Evolutionary conservation across 1,140 invertebrate species (phyloP), one percentile per base, ranked within the genome.

Genomic region (Lethrus apterus): DNA sequence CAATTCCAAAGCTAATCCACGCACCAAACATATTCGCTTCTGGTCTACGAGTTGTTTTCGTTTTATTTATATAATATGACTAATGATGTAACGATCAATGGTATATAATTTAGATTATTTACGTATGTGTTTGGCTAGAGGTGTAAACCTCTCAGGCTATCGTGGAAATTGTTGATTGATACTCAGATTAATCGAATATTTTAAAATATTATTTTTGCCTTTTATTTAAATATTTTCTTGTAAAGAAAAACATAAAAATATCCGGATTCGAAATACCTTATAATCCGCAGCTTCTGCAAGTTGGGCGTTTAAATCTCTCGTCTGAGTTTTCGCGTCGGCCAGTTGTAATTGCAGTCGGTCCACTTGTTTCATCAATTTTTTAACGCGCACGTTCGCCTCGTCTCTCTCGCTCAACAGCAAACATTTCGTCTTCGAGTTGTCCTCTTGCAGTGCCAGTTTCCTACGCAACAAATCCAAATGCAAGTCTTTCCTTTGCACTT

Each of bases 401-500:
- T 89, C 86, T 31, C 83, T 72, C 63, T 89, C 85, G 9, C 77
- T 78, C 56, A 80, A 73, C 15, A 78, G 51, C 2, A 68, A 20
- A 40, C 54, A 78, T 47, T 80, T 82, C 21, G 81, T 77, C 20
- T 80, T 73, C 1, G 75, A 74, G 32, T 75, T 81, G 31, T 88
- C 85, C 55, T 89, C 86, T 64, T 89, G 86, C 1, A 91, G 73
- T 43, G 82, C 79, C 20, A 91, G 62, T 68, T 95, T 95, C 52
- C 89, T 81, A 15, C 90, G 72, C 13, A 95, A 68, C 31, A 95
- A 73, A 70, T 94, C 91, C 57, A 94, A 68, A 64, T 95, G 91
- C 2, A 95, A 73, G 65, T 95, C 91, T 58, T 91, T 83, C 50
- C 89, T 81, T 63, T 93, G 89, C 10, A 94, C 67, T 64, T 94